phyloP scores from a whole-genome alignment of 92 coral and sea anemone species.

The Umimayanthus chanpuru region DNA sequence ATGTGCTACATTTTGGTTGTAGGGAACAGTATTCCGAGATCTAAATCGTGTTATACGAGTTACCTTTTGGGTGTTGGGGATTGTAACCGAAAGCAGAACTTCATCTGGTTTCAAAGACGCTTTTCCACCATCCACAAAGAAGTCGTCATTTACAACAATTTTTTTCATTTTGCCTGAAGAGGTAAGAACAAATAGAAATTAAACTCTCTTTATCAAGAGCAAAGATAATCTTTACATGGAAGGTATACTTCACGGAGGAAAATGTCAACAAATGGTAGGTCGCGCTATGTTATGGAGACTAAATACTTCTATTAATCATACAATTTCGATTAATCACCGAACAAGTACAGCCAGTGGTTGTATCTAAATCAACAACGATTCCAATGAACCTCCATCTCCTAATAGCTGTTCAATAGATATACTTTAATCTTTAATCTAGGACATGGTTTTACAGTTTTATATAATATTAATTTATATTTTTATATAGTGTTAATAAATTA shows the following conservation, averaged over 20 bases:
- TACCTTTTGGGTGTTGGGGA: neutral
- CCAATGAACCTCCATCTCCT: too few relatives aligned
- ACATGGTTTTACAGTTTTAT: too few relatives aligned
- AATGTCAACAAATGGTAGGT: neutral
- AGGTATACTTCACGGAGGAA: too few relatives aligned
- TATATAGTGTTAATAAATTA: too few relatives aligned
- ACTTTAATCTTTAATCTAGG: too few relatives aligned
- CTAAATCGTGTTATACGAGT: neutral
- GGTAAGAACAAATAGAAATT: too few relatives aligned
- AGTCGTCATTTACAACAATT: neutral
- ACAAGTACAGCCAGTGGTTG: too few relatives aligned
- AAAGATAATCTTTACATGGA: neutral
- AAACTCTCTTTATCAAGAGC: neutral
- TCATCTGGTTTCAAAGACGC: neutral
- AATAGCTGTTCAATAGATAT: too few relatives aligned
- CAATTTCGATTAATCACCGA: too few relatives aligned
- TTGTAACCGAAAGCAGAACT: neutral
- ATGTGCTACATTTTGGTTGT: neutral
- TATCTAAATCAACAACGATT: too few relatives aligned
- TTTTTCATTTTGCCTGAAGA: neutral
- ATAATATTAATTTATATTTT: too few relatives aligned
- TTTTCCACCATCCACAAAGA: neutral
- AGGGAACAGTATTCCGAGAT: neutral
- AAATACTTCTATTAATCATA: too few relatives aligned
- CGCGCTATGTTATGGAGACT: neutral